Conservation (phyloP, 2,113 vertebrate genomes). For the Abramis brama region DNA sequence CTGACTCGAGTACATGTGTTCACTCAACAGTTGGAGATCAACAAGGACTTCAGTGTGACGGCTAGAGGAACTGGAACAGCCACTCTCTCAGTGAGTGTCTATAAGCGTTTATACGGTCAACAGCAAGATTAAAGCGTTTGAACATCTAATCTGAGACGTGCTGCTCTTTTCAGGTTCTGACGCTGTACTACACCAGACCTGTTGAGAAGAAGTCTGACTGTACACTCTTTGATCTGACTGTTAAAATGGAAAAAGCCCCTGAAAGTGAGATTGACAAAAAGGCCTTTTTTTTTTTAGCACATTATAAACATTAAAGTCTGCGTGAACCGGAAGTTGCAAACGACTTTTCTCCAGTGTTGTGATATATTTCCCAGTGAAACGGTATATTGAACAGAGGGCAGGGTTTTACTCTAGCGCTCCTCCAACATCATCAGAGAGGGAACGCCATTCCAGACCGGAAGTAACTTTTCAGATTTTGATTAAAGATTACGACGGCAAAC, state of each 20-base stretch:
- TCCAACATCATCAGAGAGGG: too few species aligned
- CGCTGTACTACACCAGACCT: conserved; percentile 78
- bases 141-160: neutral
- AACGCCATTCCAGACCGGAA: too few species aligned
- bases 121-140: neutral
- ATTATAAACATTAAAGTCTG: too few species aligned
- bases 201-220: conserved; percentile 71
- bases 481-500: too few species aligned
- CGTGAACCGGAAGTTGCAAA: too few species aligned
- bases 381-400: too few species aligned
- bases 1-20: neutral
- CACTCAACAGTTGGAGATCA: conserved; percentile 62
- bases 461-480: too few species aligned
- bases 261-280: neutral
- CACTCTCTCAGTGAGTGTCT: conserved; percentile 71
- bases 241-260: conserved; percentile 13
- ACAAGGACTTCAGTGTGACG: conserved; percentile 74
- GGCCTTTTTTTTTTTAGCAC: neutral
- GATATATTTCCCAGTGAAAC: too few species aligned
- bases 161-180: conserved; percentile 71
- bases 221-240: conserved; percentile 75
- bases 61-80: conserved; percentile 79
- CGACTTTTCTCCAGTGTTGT: too few species aligned
- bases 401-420: too few species aligned
- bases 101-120: neutral